A percentile compares a stretch with the other conserved stretches of the same genome.
Evolutionary conservation across 2,113 vertebrate species (phyloP).

Genomic region (Bufo bufo): DNA sequence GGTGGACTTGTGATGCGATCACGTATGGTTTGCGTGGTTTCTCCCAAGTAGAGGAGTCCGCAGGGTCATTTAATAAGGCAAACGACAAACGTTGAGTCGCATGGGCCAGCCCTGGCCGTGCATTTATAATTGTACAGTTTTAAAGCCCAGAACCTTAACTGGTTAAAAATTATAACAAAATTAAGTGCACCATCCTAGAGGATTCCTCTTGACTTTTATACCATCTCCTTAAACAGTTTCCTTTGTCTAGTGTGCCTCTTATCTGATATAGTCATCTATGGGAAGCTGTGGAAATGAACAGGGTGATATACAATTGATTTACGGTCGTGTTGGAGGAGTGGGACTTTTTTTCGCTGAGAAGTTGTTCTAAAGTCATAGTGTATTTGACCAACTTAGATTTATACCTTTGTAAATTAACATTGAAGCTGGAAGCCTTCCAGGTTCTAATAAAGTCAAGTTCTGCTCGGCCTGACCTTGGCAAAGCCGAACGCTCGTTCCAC

Average conservation of each 20-base stretch:
- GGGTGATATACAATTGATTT: conserved; percentile 67
- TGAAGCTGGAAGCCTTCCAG: conserved; percentile 74
- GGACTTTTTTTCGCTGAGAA: conserved; percentile 66
- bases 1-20: too few relatives aligned
- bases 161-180: not conserved
- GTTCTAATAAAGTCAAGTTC: conserved; percentile 77
- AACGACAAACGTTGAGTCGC: too few relatives aligned
- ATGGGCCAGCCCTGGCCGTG: too few relatives aligned
- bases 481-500: conserved; percentile 74
- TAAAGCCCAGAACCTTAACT: not conserved
- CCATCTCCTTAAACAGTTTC: not conserved
- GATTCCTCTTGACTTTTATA: not conserved
- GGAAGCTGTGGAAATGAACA: conserved; percentile 54
- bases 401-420: conserved; percentile 75
- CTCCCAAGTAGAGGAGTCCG: too few relatives aligned
- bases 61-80: too few relatives aligned
- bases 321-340: conserved; percentile 69
- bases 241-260: not conserved
- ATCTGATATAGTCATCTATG: conserved; percentile 7
- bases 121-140: not conserved
- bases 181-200: not conserved
- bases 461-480: conserved; percentile 77
- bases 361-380: conserved; percentile 69
- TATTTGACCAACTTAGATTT: conserved; percentile 72
- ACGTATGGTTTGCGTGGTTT: too few relatives aligned